A percentile compares a stretch with the other conserved stretches of the same genome.
These are phyloP conservation scores for Malthinus seriepunctatus DNA, from an alignment of 2,888 invertebrate genomes.

Conservation along the genomic window DNA sequence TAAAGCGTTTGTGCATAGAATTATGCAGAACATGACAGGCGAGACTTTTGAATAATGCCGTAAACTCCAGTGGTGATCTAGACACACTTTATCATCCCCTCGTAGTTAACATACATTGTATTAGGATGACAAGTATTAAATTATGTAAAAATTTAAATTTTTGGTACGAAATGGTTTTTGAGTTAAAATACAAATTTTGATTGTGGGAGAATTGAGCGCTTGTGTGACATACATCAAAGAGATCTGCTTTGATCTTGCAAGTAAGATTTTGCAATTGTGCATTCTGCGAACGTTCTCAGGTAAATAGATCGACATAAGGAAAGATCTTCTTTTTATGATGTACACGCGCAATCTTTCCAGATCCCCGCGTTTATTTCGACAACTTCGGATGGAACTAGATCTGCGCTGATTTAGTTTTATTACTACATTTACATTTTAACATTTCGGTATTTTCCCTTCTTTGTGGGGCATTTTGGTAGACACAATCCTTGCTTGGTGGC, in stretches of 20 bases:
- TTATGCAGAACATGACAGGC: constrained; percentile 28
- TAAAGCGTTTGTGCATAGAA: constrained; percentile 11
- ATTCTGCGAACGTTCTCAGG: constrained; percentile 31
- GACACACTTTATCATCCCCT: constrained; percentile 16
- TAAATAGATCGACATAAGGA: constrained; percentile 33
- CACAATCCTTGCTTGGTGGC: constrained; percentile 33
- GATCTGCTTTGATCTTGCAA: constrained; percentile 25
- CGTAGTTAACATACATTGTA: constrained; percentile 2
- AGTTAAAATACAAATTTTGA: neutral
- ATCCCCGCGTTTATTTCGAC: constrained; percentile 36
- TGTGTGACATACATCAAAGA: constrained; percentile 17
- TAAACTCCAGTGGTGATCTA: constrained; percentile 17
- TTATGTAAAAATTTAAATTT: too few relatives aligned
- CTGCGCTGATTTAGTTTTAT: constrained; percentile 42
- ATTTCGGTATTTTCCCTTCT: constrained; percentile 32
- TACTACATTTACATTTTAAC: constrained; percentile 41
- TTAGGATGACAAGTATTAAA: neutral
- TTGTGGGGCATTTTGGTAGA: constrained; percentile 26
- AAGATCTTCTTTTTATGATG: constrained; percentile 36
- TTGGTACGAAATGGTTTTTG: neutral
- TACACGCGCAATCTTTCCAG: constrained; percentile 33
- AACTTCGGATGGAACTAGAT: constrained; percentile 37
- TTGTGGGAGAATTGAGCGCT: neutral
- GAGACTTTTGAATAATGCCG: constrained; percentile 23
- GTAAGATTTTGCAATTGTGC: constrained; percentile 23